A percentile compares a stretch with the other conserved stretches of the same genome.
Evolutionary conservation across 2,888 invertebrate genomes (phyloP).

Genomic region (Acronicta aceris): DNA sequence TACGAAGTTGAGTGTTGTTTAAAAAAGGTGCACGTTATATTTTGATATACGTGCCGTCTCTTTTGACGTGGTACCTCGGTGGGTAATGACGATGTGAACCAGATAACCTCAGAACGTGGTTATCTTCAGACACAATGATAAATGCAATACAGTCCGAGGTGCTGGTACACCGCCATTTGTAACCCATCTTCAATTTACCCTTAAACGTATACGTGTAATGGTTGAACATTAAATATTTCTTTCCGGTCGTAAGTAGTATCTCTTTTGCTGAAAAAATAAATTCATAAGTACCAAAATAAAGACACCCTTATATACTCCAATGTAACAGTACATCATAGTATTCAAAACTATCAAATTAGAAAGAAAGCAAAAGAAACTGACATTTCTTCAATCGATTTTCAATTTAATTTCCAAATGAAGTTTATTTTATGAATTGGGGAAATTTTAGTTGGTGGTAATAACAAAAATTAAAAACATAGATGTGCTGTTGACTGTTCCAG

Average conservation of each 20-base stretch:
- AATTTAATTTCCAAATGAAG: too few relatives aligned
- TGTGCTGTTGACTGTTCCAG: too few relatives aligned
- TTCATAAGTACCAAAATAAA: neutral
- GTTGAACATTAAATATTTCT: constrained; percentile 34
- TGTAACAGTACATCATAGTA: too few relatives aligned
- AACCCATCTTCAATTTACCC: constrained; percentile 6
- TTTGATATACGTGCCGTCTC: constrained; percentile 38
- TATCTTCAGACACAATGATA: constrained; percentile 29
- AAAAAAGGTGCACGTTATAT: neutral
- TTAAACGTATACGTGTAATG: constrained; percentile 40
- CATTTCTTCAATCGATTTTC: too few relatives aligned
- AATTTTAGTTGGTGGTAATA: too few relatives aligned
- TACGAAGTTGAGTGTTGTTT: too few relatives aligned
- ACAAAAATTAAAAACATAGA: too few relatives aligned
- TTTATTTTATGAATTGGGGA: too few relatives aligned
- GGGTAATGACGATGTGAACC: constrained; percentile 36
- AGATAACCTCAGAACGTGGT: constrained; percentile 4
- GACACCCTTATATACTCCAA: too few relatives aligned
- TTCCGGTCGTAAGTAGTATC: constrained; percentile 29
- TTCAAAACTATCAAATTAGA: too few relatives aligned
- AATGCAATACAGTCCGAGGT: constrained; percentile 41
- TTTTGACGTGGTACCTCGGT: constrained; percentile 33
- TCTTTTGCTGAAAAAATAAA: constrained; percentile 33
- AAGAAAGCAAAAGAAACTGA: too few relatives aligned
- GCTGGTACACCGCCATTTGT: constrained; percentile 46